phyloP scores from a whole-genome alignment of 1,140 invertebrate species.

The Megalopta genalis region DNA sequence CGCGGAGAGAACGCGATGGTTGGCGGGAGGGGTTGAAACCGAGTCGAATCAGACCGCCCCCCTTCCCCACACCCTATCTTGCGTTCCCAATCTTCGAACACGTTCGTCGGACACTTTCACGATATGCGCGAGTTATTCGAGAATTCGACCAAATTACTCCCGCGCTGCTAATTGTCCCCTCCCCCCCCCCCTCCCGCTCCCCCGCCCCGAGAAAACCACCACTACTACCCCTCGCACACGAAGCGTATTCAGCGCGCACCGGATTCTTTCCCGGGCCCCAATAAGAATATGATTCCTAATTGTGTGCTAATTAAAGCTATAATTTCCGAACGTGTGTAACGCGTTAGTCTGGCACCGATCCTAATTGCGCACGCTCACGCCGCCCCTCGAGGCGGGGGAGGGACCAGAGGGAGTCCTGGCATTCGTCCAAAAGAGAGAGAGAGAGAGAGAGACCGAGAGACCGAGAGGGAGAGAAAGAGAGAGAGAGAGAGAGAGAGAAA shows the following conservation, averaged over 20 bases:
- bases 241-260: constrained; percentile 5
- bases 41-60: neutral
- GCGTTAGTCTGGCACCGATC: constrained; percentile 49
- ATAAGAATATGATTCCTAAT: constrained; percentile 43
- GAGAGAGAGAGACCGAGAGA: neutral
- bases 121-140: constrained; percentile 26
- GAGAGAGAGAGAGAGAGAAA: neutral
- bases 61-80: no score
- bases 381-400: neutral
- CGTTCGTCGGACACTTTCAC: neutral
- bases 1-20: neutral
- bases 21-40: neutral
- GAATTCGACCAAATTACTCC: constrained; percentile 56
- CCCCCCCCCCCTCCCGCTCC: neutral
- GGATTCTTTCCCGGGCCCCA: neutral
- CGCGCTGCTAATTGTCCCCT: constrained; percentile 43
- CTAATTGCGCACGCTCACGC: constrained; percentile 53
- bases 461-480: no score
- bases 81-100: constrained; percentile 10
- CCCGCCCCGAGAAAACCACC: neutral
- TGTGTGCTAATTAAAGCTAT: constrained; percentile 60
- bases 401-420: constrained; percentile 53
- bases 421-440: constrained; percentile 62
- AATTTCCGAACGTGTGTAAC: constrained; percentile 49
- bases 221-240: neutral